These are phyloP conservation scores for Manis crassicaudata DNA, from an alignment of 2,797 vertebrate genomes.

Conservation along the genomic window DNA sequence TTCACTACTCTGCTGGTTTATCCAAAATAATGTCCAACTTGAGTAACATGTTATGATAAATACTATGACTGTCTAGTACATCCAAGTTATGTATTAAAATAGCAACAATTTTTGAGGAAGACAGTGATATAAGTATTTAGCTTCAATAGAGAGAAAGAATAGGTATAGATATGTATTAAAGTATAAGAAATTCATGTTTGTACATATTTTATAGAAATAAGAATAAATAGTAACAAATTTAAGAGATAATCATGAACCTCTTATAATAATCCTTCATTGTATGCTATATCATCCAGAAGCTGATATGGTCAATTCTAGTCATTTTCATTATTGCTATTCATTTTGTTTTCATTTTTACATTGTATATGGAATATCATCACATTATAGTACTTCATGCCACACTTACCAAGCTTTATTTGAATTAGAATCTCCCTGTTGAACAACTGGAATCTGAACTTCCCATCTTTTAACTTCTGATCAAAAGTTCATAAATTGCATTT, in stretches of 20 bases:
- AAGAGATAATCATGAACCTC: neutral
- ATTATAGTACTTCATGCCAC: neutral
- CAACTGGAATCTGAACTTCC: neutral
- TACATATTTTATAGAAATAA: neutral
- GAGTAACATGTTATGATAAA: neutral
- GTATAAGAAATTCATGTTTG: neutral
- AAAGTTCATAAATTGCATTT: constrained; percentile 21
- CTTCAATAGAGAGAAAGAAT: neutral
- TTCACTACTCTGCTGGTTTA: neutral
- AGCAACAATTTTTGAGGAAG: neutral
- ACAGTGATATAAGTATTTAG: neutral
- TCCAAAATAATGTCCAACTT: neutral
- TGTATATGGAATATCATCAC: neutral
- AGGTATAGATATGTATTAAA: neutral
- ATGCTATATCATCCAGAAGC: neutral
- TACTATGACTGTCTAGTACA: neutral
- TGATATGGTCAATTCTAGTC: neutral
- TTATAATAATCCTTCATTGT: neutral
- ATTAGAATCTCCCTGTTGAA: neutral
- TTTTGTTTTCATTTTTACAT: constrained; percentile 13
- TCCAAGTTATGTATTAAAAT: neutral
- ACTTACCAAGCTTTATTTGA: neutral
- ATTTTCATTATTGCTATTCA: neutral
- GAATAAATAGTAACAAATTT: neutral
- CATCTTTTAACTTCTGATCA: neutral